phyloP scores from a whole-genome alignment of 1,140 invertebrate genomes.

The Drosophila pseudoobscura region DNA sequence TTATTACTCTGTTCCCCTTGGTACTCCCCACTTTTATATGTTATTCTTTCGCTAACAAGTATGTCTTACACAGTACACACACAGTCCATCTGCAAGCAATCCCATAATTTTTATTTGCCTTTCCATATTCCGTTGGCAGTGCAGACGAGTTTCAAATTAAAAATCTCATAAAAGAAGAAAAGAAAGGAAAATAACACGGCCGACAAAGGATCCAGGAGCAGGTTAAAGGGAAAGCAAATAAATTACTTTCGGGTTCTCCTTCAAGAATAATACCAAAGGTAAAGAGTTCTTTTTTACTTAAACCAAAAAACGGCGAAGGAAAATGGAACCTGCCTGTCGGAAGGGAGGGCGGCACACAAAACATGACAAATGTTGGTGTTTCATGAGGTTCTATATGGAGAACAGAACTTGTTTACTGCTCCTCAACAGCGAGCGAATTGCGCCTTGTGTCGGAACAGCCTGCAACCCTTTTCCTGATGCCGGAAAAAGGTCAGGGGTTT shows the following conservation, averaged over 20 bases:
- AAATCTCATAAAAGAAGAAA: conserved; percentile 5
- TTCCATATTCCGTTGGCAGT: too few relatives aligned
- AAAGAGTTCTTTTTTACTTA: background rate
- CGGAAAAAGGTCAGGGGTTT: conserved; percentile 22
- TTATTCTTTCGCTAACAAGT: background rate
- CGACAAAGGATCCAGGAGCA: too few relatives aligned
- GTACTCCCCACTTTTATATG: background rate
- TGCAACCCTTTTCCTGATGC: conserved; percentile 5
- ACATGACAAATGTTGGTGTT: background rate
- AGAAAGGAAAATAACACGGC: background rate
- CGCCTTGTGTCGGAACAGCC: too few relatives aligned
- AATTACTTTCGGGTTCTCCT: conserved; percentile 13
- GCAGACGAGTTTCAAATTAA: conserved; percentile 22
- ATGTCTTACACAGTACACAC: background rate
- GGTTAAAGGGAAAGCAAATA: conserved; percentile 21
- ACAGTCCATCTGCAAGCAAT: too few relatives aligned
- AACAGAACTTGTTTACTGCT: conserved; percentile 11
- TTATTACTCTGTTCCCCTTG: background rate
- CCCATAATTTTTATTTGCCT: too few relatives aligned
- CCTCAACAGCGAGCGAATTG: background rate
- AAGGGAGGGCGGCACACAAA: background rate
- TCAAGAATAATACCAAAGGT: background rate
- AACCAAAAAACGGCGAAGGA: background rate
- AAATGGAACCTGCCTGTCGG: background rate
- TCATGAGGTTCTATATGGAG: background rate